Evolutionary conservation across 2,888 invertebrate genomes (phyloP).

Genomic region (Drosophila falleni): DNA sequence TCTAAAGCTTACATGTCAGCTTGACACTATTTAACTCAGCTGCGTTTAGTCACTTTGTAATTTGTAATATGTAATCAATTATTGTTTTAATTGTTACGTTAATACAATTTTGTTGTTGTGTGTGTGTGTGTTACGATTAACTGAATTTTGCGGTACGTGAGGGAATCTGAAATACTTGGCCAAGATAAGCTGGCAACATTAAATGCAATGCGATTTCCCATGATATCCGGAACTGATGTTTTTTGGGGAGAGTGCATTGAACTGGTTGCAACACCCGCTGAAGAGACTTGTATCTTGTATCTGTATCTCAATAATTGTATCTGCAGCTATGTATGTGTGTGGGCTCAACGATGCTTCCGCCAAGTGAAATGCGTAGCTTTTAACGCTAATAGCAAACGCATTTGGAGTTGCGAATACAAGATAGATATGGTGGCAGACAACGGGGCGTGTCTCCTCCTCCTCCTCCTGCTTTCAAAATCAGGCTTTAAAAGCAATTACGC

Average conservation of each 20-base stretch:
- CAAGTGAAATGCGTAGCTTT: conserved; percentile 62
- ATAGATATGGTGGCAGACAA: conserved; percentile 6
- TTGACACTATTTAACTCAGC: conserved; percentile 40
- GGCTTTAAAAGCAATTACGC: conserved; percentile 76
- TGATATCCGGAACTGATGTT: conserved; percentile 3
- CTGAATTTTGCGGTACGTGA: background rate
- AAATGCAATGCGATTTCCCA: background rate
- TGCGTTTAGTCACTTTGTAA: conserved; percentile 10
- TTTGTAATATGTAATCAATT: conserved; percentile 40
- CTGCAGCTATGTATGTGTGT: conserved; percentile 29
- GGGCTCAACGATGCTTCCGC: conserved; percentile 58
- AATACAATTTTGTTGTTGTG: background rate
- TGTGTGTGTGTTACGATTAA: background rate
- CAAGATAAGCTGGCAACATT: conserved; percentile 3
- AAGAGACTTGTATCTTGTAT: conserved; percentile 22
- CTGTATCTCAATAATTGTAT: conserved; percentile 20
- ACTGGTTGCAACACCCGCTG: conserved; percentile 35
- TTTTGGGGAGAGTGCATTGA: conserved; percentile 25
- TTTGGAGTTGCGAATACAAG: conserved; percentile 1
- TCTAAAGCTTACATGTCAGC: conserved; percentile 25
- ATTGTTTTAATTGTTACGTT: conserved; percentile 53
- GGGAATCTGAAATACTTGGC: conserved; percentile 7
- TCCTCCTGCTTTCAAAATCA: conserved; percentile 34
- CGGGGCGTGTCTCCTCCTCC: conserved; percentile 53
- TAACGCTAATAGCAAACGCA: conserved; percentile 63